Base-by-base conservation (phyloP, 1,140 invertebrate genomes). In the Tetranychus urticae region DNA sequence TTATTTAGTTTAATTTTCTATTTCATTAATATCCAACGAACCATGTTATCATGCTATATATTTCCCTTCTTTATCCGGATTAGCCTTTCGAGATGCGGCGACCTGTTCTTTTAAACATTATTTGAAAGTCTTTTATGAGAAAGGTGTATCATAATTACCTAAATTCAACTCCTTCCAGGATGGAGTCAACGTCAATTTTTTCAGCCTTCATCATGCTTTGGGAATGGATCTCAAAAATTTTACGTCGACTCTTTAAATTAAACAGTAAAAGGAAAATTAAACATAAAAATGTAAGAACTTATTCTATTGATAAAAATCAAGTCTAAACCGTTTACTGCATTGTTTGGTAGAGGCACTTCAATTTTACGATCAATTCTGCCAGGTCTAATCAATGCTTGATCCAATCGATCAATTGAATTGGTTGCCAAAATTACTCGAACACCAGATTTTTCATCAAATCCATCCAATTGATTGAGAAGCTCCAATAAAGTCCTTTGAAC, bases 361-460 rank as follows among this genome's bases (percentile, higher is more conserved):
- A 52, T 52, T 74, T 93, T 93, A 13, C 92, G 69, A 71, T 99
- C 94, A 1, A 98, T 88, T 65, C 94, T 76, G 1, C 96, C 96
- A 8, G 96, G 94, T 64, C 96, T 76, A 57, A 98, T 85, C n/a
- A 99, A 73, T 14, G 94, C 94, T 63, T 88, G 83, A 76, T 99
- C 94, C 56, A 99, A 76, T 67, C 91, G 84, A 65, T 98, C 86
- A 56, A 94, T 75, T 73, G 97, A 94, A 77, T 99, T 99, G 1
- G 96, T 99, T 0, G 96, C 99, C 94, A 98, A 98, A 72, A 99
- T 98, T 14, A 99, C 77, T 64, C 99, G 90, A 63, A 94, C 76
- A 10, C 87, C 96, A 77, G 98, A 94, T 6, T 93, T 85, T 39
- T 91, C 96, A 3, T 90, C 91, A 23, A 99, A 94, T 12, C 96